phyloP scores from a whole-genome alignment of 2,113 vertebrate genomes.

The Microcebus murinus region DNA sequence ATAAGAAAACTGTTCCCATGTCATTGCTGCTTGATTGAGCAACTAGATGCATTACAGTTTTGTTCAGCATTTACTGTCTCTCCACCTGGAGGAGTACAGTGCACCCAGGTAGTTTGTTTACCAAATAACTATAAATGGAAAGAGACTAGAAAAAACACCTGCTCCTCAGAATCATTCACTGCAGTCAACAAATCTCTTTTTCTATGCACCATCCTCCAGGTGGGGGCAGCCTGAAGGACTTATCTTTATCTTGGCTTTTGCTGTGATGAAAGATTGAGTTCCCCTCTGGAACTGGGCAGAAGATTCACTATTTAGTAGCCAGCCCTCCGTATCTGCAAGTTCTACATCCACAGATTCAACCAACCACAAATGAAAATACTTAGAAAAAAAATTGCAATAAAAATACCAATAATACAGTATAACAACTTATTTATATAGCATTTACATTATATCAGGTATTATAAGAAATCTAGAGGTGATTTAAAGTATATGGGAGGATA shows the following conservation, averaged over 20 bases:
- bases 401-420: neutral
- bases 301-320: neutral
- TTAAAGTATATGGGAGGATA: neutral
- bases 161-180: neutral
- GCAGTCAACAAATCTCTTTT: neutral
- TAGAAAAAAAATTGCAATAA: neutral
- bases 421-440: neutral
- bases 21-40: neutral
- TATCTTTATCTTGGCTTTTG: neutral
- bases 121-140: neutral
- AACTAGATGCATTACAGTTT: neutral
- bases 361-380: neutral
- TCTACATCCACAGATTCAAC: neutral
- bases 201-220: neutral
- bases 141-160: neutral
- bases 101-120: neutral
- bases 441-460: neutral
- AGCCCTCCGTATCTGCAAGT: neutral
- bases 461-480: neutral
- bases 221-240: neutral
- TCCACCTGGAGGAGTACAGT: neutral
- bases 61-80: neutral
- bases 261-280: neutral
- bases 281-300: neutral
- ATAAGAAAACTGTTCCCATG: neutral